Evolutionary conservation across 1,140 invertebrate species (phyloP), one percentile per base, ranked within the genome.

Genomic region (Bombus sylvicola): DNA sequence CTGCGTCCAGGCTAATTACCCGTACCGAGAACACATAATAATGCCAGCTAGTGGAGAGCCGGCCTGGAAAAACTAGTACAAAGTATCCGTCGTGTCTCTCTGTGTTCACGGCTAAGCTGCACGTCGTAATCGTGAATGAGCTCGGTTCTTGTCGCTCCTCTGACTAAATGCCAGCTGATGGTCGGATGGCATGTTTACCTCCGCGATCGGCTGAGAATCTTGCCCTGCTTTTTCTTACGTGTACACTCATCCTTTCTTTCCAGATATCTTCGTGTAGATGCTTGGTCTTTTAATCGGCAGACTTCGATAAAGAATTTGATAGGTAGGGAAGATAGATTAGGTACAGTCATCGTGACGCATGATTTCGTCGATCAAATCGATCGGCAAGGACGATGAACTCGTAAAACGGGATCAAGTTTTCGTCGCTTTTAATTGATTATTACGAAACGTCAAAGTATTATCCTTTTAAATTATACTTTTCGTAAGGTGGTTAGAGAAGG

Each of bases 11-110:
- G 86, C 88, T 92, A 92, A 92, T 92, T 92, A 93, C 91, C 89
- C 41, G 87, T 88, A 92, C 91, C 88, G 79, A 92, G 91, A 92
- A 92, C 79, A 91, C 89, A 90, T 90, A 92, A 87, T 92, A 93
- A 92, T 92, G 88, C 79, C 77, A 75, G 82, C 64, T 83, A 87
- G 68, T 73, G 66, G 84, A 89, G 78, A 86, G 83, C 73, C 74
- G 72, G 59, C 37, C 59, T 64, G 85, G 82, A 93, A 93, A 92
- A 93, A 93, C 88, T 87, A 89, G 90, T 87, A 92, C 89, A 90
- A 93, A 92, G 89, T 89, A 94, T 92, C 89, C 84, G 66, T 87
- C 87, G 88, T 81, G 81, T 81, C 73, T 34, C 39, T 85, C 64
- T 43, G 77, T 85, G 73, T 79, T 53, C 75, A 66, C 81, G 79